Percentiles rank a stretch among this genome's conserved stretches.
These are phyloP conservation scores for Caenorhabditis afra DNA, from an alignment of 2,888 invertebrate species.

Conservation along the genomic window DNA sequence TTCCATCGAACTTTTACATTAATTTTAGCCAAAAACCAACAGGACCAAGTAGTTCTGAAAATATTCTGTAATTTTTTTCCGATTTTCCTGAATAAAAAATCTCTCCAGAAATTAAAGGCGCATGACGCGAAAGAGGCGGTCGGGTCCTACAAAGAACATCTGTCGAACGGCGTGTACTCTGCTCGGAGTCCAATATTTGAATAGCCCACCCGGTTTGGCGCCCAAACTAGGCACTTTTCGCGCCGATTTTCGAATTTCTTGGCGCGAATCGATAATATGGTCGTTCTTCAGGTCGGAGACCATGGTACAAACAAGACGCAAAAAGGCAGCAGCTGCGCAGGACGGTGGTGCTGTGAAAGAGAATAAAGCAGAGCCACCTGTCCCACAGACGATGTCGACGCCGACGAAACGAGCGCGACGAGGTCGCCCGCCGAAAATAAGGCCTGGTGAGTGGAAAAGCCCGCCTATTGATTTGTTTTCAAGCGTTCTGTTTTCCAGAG, in stretches of 20 bases:
- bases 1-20: not conserved
- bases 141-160: no score
- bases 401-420: constrained; percentile 25
- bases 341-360: constrained; percentile 39
- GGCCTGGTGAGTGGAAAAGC: constrained; percentile 10
- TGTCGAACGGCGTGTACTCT: no score
- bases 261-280: not conserved
- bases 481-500: constrained; percentile 2
- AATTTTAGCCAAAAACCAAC: not conserved
- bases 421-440: constrained; percentile 40
- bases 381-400: constrained; percentile 17
- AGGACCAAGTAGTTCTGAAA: no score
- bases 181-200: no score
- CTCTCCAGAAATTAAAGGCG: no score
- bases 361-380: constrained; percentile 22
- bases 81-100: not conserved
- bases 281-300: constrained; percentile 11
- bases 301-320: constrained; percentile 53
- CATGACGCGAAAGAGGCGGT: no score
- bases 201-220: no score
- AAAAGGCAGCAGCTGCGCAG: constrained; percentile 45
- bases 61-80: no score
- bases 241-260: not conserved
- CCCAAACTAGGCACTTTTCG: not conserved
- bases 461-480: not conserved